These are phyloP conservation scores for Coelogynopora nodosa DNA, from an alignment of 2,888 invertebrate species.

Conservation along the genomic window DNA sequence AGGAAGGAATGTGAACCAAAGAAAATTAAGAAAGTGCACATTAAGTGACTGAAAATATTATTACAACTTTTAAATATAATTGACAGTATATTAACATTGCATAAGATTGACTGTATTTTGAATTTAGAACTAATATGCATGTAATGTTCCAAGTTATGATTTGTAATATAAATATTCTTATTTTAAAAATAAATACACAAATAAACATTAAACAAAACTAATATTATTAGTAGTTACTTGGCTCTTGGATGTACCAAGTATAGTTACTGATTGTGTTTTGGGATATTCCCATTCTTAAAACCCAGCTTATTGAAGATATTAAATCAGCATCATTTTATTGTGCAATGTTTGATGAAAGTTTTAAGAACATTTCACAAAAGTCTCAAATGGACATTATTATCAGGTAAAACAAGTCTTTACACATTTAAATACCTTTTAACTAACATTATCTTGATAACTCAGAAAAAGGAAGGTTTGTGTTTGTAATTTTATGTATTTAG, in stretches of 20 bases:
- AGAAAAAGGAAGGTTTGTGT: not conserved
- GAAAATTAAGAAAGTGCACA: too few species aligned
- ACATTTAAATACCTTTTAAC: not conserved
- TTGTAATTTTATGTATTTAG: not conserved
- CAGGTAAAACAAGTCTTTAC: not conserved
- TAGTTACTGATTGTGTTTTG: not conserved
- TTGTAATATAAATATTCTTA: too few species aligned
- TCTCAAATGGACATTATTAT: not conserved
- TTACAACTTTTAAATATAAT: too few species aligned
- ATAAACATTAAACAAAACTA: too few species aligned
- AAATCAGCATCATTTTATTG: not conserved
- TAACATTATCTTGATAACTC: not conserved
- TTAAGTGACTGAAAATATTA: too few species aligned
- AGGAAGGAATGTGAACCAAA: too few species aligned
- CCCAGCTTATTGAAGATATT: not conserved
- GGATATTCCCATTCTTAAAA: not conserved
- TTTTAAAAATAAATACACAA: too few species aligned
- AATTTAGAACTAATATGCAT: too few species aligned
- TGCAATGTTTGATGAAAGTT: not conserved
- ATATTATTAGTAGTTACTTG: too few species aligned
- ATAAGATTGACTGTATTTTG: too few species aligned
- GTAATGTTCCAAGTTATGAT: too few species aligned
- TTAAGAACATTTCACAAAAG: not conserved
- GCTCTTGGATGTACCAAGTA: not conserved
- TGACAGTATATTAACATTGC: too few species aligned